Conservation (phyloP, 1,140 invertebrate species). For the Danaus melanippus region DNA sequence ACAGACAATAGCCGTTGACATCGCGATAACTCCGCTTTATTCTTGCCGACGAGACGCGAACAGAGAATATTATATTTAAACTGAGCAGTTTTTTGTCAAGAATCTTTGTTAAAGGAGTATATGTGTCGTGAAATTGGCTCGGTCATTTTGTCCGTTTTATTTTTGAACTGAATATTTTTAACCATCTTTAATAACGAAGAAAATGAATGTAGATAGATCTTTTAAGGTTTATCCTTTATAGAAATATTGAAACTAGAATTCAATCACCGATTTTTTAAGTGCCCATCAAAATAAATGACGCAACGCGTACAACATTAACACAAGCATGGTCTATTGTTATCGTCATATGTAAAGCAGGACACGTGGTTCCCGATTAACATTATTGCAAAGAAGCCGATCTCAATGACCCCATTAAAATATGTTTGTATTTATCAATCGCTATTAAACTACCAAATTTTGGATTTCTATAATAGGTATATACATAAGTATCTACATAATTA, state of each 20-base stretch:
- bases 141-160: neutral
- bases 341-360: conserved; percentile 41
- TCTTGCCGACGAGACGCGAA: conserved; percentile 16
- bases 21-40: conserved; percentile 28
- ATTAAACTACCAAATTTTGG: no score
- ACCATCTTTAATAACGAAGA: neutral
- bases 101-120: neutral
- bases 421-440: no score
- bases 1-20: conserved; percentile 15
- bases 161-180: neutral
- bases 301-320: conserved; percentile 29
- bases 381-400: conserved; percentile 15
- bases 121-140: neutral
- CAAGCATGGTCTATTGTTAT: conserved; percentile 34
- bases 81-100: no score
- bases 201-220: neutral
- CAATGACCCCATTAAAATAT: no score
- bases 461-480: no score
- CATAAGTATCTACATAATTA: no score
- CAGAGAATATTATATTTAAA: neutral
- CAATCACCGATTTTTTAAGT: conserved; percentile 12
- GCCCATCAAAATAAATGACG: conserved; percentile 23
- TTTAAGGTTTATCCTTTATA: neutral
- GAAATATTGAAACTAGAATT: neutral
- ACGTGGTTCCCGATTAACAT: conserved; percentile 38